phyloP scores from a whole-genome alignment of 2,888 invertebrate genomes.

The Pammene aurita region DNA sequence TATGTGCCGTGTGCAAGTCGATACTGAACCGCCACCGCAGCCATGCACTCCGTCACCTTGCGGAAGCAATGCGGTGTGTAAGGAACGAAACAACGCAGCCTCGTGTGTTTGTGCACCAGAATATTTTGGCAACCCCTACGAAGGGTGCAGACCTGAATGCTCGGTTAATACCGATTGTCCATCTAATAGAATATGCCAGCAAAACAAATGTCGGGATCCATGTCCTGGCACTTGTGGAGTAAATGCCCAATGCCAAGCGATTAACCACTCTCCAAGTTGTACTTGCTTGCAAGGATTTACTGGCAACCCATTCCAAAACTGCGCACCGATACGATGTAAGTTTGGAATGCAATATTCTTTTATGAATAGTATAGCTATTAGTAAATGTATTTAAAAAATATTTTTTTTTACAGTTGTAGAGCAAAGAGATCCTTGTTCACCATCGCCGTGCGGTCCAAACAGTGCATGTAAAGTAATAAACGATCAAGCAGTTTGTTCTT shows the following conservation, averaged over 20 bases:
- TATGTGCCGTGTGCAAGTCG: conserved; percentile 79
- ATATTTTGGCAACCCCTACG: conserved; percentile 85
- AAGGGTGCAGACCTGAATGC: conserved; percentile 90
- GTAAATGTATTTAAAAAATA: conserved; percentile 23
- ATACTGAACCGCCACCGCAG: conserved; percentile 63
- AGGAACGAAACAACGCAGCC: conserved; percentile 87
- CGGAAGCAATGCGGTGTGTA: conserved; percentile 88
- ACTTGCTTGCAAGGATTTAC: conserved; percentile 86
- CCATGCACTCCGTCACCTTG: conserved; percentile 88
- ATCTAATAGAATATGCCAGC: conserved; percentile 87
- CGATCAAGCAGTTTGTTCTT: conserved; percentile 88
- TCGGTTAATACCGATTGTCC: conserved; percentile 88
- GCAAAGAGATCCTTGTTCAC: conserved; percentile 85
- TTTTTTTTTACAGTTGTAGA: conserved; percentile 62
- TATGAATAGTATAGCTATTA: not conserved
- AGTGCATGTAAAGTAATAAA: conserved; percentile 89
- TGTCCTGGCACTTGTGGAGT: conserved; percentile 89
- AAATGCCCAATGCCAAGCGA: conserved; percentile 88
- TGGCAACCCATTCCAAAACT: conserved; percentile 84
- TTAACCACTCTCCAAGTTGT: conserved; percentile 88
- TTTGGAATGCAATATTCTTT: conserved; percentile 38
- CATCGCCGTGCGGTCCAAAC: conserved; percentile 92
- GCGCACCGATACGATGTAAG: conserved; percentile 65
- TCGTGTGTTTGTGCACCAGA: conserved; percentile 87
- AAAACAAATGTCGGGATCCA: conserved; percentile 89